A percentile compares a stretch with the other conserved stretches of the same genome.
Evolutionary conservation across 2,113 vertebrate species (phyloP).

Genomic region (Euleptes europaea): DNA sequence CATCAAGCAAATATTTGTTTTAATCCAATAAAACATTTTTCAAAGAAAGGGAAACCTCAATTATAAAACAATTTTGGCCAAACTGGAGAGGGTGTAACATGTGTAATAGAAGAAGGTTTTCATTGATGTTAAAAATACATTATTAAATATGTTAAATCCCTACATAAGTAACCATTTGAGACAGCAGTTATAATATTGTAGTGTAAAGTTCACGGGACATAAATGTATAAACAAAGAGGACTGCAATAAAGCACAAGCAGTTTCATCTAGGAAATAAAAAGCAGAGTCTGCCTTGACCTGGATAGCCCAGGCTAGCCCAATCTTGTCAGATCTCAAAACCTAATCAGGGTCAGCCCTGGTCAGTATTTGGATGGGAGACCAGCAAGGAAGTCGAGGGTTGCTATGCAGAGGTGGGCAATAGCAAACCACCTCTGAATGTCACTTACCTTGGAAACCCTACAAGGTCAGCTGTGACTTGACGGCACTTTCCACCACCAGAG

Average conservation of each 20-base stretch:
- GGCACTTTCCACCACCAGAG: too few species aligned
- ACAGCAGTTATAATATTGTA: not conserved
- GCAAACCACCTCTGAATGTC: too few species aligned
- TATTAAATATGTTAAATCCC: not conserved
- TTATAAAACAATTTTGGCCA: constrained; percentile 32
- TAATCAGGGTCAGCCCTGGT: too few species aligned
- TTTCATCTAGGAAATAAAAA: not conserved
- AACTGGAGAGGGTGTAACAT: not conserved
- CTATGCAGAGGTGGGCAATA: too few species aligned
- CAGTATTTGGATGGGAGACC: too few species aligned
- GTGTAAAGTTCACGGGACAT: not conserved
- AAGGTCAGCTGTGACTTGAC: too few species aligned
- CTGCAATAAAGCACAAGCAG: not conserved
- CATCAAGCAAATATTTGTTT: constrained; percentile 36
- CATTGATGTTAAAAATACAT: not conserved
- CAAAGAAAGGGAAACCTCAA: not conserved
- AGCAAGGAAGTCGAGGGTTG: too few species aligned
- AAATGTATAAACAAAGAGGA: not conserved
- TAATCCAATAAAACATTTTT: constrained; percentile 14
- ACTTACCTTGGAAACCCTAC: too few species aligned
- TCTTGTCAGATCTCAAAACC: too few species aligned
- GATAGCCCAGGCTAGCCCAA: too few species aligned
- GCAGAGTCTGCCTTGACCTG: not conserved
- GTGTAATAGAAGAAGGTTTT: constrained; percentile 8
- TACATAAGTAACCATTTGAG: not conserved